Base-by-base conservation (phyloP, 2,888 invertebrate genomes). In the Neoitamus cyanurus region DNA sequence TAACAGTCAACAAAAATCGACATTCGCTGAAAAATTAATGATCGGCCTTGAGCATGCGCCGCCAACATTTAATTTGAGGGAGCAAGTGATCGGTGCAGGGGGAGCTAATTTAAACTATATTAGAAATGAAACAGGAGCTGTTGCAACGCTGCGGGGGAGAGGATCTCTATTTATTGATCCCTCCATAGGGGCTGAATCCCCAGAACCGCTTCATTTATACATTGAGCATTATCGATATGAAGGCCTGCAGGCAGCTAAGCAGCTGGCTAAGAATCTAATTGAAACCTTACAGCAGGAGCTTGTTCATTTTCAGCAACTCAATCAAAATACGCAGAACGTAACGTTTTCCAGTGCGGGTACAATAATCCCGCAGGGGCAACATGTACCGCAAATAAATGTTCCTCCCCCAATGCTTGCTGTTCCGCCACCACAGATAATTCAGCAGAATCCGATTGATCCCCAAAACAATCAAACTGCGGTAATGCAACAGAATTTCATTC, bases 21-120 rank as follows among this genome's bases (percentile, higher is more conserved):
- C 87, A 34, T 87, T 87, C 46, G 86, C 87, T 90, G 96, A 96
- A 90, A 96, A 96, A 91, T 93, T 96, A 87, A 94, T 94, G 88
- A 93, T 96, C 88, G 96, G 96, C 58, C 92, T 96, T 87, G 96
- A 96, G 88, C 94, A 95, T 92, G 94, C 95, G 82, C 95, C 96
- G 34, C 93, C 94, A 86, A 93, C 94, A 86, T 96, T 96, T 90
- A 95, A 96, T 90, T 93, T 96, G 87, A 94, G 95, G 89, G 94
- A 94, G 87, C 94, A 95, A 88, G 93, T 96, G 87, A 92, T 95
- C 87, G 96, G 96, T 6, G 92, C 93, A 89, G 93, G 93, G 88
- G 94, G 94, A 83, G 94, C 94, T 31, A 95, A 95, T 91, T 92
- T 96, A 88, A 94, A 95, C 88, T 96, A 96, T 88, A 96, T 96